Conservation (phyloP, 2,797 vertebrate species). For the Huso huso region DNA sequence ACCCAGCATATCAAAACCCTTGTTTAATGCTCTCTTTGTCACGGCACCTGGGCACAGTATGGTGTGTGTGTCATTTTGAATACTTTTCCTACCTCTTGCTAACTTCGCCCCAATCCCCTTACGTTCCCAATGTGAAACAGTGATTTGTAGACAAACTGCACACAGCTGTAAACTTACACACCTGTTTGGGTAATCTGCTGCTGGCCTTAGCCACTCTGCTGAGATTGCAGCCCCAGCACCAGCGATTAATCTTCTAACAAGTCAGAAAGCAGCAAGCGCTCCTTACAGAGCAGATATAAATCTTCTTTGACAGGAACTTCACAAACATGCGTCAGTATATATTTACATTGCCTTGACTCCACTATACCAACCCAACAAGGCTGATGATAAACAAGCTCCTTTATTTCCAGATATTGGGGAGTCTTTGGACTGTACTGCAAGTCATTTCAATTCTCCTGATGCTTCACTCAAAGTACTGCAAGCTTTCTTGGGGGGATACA, state of each 20-base stretch:
- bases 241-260: slow-evolving; percentile 65
- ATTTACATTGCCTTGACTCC: slow-evolving; percentile 35
- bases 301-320: slow-evolving; percentile 37
- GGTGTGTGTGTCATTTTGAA: neutral
- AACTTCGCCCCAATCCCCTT: slow-evolving; percentile 9
- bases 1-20: neutral
- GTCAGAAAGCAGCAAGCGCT: slow-evolving; percentile 48
- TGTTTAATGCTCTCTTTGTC: slow-evolving; percentile 1
- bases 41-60: neutral
- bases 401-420: neutral
- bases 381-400: slow-evolving; percentile 37
- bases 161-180: slow-evolving; percentile 14
- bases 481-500: too few relatives aligned
- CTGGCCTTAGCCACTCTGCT: slow-evolving; percentile 54
- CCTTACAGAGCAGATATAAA: slow-evolving; percentile 46
- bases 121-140: slow-evolving; percentile 26
- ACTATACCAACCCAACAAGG: slow-evolving; percentile 26
- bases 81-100: neutral
- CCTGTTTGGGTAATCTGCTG: slow-evolving; percentile 32
- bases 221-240: slow-evolving; percentile 26
- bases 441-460: too few relatives aligned
- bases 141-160: slow-evolving; percentile 22
- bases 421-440: too few relatives aligned
- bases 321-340: slow-evolving; percentile 7
- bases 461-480: too few relatives aligned